Conservation (phyloP, 2,113 vertebrate genomes). For the Corythornis vintsioides region DNA sequence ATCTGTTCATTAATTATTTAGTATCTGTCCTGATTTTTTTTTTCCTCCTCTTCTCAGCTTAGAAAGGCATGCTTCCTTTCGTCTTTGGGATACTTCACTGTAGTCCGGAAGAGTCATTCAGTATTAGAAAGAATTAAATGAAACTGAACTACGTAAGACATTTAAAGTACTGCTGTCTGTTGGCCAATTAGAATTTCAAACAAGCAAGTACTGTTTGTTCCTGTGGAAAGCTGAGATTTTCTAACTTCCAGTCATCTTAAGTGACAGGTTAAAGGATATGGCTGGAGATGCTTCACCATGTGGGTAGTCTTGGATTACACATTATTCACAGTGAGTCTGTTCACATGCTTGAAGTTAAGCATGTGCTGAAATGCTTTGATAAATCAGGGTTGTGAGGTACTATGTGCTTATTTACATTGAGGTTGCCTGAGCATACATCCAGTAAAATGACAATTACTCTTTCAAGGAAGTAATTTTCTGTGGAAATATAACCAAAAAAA, state of each 20-base stretch:
- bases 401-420: neutral
- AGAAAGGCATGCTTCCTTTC: neutral
- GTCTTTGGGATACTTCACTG: neutral
- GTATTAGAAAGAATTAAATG: neutral
- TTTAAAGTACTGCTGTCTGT: neutral
- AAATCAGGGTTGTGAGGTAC: neutral
- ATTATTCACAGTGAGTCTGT: neutral
- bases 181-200: neutral
- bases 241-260: neutral
- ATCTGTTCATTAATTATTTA: neutral
- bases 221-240: neutral
- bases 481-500: neutral
- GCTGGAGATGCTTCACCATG: neutral
- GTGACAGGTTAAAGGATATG: neutral
- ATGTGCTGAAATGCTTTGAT: slow-evolving; percentile 8
- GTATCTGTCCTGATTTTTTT: neutral
- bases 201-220: neutral
- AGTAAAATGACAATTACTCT: neutral
- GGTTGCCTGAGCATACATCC: neutral
- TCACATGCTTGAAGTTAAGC: neutral
- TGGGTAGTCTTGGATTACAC: neutral
- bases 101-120: neutral
- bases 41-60: neutral
- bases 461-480: neutral
- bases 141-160: neutral